Base-by-base conservation (phyloP, 2,797 vertebrate genomes). In the Molothrus aeneus region DNA sequence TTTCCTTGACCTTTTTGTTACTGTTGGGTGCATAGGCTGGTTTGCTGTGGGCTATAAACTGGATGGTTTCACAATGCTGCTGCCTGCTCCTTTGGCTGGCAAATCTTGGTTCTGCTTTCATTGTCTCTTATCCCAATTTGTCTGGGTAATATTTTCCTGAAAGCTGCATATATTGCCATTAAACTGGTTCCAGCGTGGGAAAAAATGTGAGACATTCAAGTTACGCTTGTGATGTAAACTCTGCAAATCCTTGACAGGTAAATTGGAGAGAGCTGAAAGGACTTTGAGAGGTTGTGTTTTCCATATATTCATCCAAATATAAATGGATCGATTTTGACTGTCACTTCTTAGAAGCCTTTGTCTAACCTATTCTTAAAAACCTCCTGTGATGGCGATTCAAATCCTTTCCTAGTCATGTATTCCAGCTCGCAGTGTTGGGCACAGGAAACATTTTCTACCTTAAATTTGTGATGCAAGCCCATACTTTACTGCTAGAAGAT, bases 271-370 rank as follows among this genome's bases (percentile, higher is more conserved):
- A 70, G 60, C 50, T 91, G 68, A 75, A 77, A 91, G 81, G 78
- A 47, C 68, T 93, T 75, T 56, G 71, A 77, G 78, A 82, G 60
- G 56, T 60, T 93, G 43, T 92, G 74, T 93, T 84, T 94, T 89
- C 77, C 56, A 22, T 82, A 51, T 48, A 73, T 68, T 45, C 73
- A 38, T 82, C 81, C 69, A 74, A 89, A 91, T 92, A 85, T 12
- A 82, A 92, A 82, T 61, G 43, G 21, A 82, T 89, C 0, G 0
- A 36, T 87, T 57, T 15, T 60, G 77, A 53, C 60, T 94, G 71
- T 91, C 57, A 31, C 29, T 77, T 80, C 40, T 73, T 17, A 4
- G 72, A 88, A 65, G 31, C 12, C 1, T 66, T 91, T 86, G 22
- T 82, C 74, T 89, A 82, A 51, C 21, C 31, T 81, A 5, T 31